Base-by-base conservation (phyloP, 2,113 vertebrate species). In the Pseudopodoces humilis region DNA sequence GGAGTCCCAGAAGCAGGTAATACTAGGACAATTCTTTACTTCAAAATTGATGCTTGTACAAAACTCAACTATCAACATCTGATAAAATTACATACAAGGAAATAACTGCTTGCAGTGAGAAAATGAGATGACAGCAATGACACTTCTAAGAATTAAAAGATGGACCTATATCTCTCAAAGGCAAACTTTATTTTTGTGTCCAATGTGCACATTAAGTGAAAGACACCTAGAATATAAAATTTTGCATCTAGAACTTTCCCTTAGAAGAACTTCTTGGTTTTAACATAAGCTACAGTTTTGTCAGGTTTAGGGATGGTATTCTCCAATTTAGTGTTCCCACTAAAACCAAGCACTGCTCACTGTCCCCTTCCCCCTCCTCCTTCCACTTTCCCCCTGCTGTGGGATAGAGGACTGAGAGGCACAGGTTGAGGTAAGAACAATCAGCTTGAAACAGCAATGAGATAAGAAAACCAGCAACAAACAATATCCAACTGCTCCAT, bases 351-450 rank as follows among this genome's bases (percentile, higher is more conserved):
- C 17, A 75, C 14, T 24, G 15, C 41, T 62, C 6, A 21, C 21
- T 55, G 30, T 68, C 17, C 9, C 7, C 14, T 39, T 60, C 24
- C 19, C 20, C 10, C 30, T 60, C n/a, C 41, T 52, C 16, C 35
- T 53, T 53, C n/a, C 39, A 37, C 25, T 10, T 47, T 21, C 2
- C 9, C 14, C 18, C 41, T 47, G 16, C 9, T 31, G 3, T 16
- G 21, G n/a, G 30, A n/a, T 7, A 37, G 50, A 56, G 17, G 60
- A 41, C 0, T 46, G 46, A 24, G 25, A 62, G 24, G 62, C 30
- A 69, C 0, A 0, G 13, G n/a, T 18, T 0, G 0, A 89, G 11
- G 12, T 41, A 60, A 53, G 24, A 75, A 21, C n/a, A 46, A 47
- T 18, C 47, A 68, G 11, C 16, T 60, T 46, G 15, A 68, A 75